Percentiles rank a stretch among this genome's conserved stretches.
Evolutionary conservation across 2,113 vertebrate species (phyloP).

Genomic region (Oenanthe melanoleuca): DNA sequence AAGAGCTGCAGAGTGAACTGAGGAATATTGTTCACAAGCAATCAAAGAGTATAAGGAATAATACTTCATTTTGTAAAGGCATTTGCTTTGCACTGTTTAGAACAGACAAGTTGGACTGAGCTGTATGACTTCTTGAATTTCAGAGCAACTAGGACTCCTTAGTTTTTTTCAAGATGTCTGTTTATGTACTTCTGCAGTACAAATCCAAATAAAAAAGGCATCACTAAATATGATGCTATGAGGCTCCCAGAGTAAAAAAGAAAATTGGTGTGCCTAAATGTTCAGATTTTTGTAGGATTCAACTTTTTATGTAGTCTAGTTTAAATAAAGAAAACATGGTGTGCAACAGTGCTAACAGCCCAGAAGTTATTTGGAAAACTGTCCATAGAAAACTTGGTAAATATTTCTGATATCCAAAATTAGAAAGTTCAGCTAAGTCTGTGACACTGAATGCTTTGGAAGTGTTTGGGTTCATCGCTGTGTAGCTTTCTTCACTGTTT

Average conservation of each 20-base stretch:
- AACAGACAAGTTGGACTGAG: not conserved
- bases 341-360: not conserved
- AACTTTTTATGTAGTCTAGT: not conserved
- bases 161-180: not conserved
- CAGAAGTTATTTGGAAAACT: not conserved
- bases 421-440: not conserved
- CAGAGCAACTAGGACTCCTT: not conserved
- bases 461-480: not conserved
- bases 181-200: not conserved
- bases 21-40: not conserved
- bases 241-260: not conserved
- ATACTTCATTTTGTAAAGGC: not conserved
- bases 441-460: not conserved
- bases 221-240: not conserved
- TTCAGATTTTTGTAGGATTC: not conserved
- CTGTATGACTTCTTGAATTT: not conserved
- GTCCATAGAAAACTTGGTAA: not conserved
- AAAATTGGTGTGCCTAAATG: not conserved
- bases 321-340: not conserved
- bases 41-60: not conserved
- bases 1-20: not conserved
- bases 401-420: not conserved
- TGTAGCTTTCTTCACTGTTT: not conserved
- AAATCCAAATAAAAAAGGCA: not conserved
- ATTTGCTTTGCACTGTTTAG: not conserved